These are phyloP conservation scores for Sphaerodactylus townsendi DNA, from an alignment of 2,113 vertebrate genomes.

Conservation along the genomic window DNA sequence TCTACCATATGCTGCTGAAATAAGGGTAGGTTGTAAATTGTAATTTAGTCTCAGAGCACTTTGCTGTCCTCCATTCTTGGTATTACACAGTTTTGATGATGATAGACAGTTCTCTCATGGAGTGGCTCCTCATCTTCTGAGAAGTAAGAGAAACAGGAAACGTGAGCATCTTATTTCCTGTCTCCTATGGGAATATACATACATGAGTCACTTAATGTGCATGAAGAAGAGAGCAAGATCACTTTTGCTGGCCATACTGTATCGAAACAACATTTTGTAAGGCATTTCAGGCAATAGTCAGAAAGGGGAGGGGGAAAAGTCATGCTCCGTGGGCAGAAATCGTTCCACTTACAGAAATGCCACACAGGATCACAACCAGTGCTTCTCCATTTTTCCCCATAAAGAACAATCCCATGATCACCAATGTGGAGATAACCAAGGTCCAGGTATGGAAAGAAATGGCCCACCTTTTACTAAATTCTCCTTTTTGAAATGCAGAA, in stretches of 20 bases:
- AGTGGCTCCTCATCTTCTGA: not conserved
- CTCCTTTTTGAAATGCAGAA: not conserved
- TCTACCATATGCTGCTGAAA: not conserved
- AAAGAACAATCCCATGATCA: not conserved
- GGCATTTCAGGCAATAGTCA: too few species aligned
- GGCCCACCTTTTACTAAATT: not conserved
- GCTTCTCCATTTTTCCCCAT: not conserved
- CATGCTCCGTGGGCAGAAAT: too few species aligned
- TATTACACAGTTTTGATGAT: not conserved
- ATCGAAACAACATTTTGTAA: too few species aligned
- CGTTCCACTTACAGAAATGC: too few species aligned
- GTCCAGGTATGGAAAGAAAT: not conserved
- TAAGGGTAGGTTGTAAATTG: not conserved
- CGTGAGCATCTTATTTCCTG: not conserved
- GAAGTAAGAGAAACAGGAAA: not conserved
- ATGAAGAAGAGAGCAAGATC: too few species aligned
- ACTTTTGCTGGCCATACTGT: too few species aligned
- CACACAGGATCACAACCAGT: too few species aligned
- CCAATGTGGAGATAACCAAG: not conserved
- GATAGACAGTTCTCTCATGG: not conserved
- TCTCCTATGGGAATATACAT: too few species aligned
- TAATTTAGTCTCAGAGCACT: not conserved
- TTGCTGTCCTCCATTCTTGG: not conserved
- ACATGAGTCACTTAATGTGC: too few species aligned
- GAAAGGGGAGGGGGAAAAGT: too few species aligned